These are phyloP conservation scores for Limnothrissa miodon DNA, from an alignment of 2,113 vertebrate genomes.

Conservation along the genomic window DNA sequence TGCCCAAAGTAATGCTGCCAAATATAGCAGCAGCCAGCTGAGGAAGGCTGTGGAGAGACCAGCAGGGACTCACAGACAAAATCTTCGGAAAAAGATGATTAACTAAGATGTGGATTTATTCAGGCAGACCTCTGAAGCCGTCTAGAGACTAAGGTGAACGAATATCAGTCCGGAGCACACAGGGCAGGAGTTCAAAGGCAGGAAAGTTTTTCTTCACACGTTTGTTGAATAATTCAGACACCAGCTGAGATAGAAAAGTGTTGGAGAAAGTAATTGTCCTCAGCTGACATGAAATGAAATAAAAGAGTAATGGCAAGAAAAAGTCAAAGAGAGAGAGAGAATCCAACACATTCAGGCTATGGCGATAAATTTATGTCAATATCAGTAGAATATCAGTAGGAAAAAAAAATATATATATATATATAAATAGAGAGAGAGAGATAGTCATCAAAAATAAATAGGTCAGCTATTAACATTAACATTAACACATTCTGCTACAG, in stretches of 20 bases:
- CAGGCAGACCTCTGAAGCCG: neutral
- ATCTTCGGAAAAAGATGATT: neutral
- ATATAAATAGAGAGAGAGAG: no score
- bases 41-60: neutral
- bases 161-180: neutral
- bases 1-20: neutral
- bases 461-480: neutral
- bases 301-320: neutral
- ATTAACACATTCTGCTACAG: neutral
- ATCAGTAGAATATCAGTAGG: neutral
- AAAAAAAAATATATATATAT: no score
- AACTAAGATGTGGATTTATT: neutral
- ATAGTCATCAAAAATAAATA: neutral
- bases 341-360: neutral
- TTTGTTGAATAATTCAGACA: constrained; percentile 27
- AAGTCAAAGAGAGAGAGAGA: neutral
- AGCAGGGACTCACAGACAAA: neutral
- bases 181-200: neutral
- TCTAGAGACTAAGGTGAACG: neutral
- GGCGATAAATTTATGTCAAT: neutral
- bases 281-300: neutral
- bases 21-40: no score
- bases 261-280: neutral
- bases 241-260: neutral
- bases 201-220: neutral